Conservation (phyloP, 2,113 vertebrate genomes). For the Lucifuga dentata region DNA sequence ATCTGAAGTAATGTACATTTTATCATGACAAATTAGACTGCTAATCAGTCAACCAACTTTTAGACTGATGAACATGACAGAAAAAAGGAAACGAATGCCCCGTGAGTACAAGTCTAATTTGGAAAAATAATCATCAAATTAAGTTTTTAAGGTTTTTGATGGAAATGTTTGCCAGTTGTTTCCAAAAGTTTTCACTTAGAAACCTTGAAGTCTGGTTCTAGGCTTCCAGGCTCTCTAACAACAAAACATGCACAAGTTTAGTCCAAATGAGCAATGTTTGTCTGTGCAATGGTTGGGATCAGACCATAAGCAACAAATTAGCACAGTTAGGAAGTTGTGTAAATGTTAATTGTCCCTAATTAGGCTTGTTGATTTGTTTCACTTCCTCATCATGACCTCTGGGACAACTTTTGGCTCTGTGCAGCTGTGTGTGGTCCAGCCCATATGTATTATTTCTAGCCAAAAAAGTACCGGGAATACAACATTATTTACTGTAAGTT, state of each 20-base stretch:
- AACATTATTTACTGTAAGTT: not conserved
- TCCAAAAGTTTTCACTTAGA: too few species aligned
- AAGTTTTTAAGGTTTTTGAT: not conserved
- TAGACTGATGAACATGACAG: not conserved
- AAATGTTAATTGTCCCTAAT: slow-evolving; percentile 76
- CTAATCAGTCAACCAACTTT: not conserved
- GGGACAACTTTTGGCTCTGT: slow-evolving; percentile 30
- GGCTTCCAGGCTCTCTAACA: not conserved
- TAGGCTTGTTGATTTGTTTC: slow-evolving; percentile 60
- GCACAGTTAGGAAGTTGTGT: slow-evolving; percentile 75
- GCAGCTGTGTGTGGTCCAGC: slow-evolving; percentile 73
- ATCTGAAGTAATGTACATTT: slow-evolving; percentile 3
- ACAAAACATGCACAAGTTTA: slow-evolving; percentile 12
- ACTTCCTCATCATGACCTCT: slow-evolving; percentile 68
- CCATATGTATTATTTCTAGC: slow-evolving; percentile 18
- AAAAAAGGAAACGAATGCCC: not conserved
- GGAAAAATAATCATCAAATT: not conserved
- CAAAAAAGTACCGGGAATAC: not conserved
- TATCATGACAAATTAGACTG: not conserved
- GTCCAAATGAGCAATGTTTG: slow-evolving; percentile 8
- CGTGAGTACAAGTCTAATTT: not conserved
- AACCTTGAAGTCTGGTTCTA: not conserved
- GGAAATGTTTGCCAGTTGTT: slow-evolving; percentile 7
- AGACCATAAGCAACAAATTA: slow-evolving; percentile 52
- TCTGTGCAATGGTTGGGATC: slow-evolving; percentile 20